Percentiles rank a stretch among this genome's conserved stretches.
These are phyloP conservation scores for Oryzias melastigma DNA, from an alignment of 2,113 vertebrate genomes.

Conservation along the genomic window DNA sequence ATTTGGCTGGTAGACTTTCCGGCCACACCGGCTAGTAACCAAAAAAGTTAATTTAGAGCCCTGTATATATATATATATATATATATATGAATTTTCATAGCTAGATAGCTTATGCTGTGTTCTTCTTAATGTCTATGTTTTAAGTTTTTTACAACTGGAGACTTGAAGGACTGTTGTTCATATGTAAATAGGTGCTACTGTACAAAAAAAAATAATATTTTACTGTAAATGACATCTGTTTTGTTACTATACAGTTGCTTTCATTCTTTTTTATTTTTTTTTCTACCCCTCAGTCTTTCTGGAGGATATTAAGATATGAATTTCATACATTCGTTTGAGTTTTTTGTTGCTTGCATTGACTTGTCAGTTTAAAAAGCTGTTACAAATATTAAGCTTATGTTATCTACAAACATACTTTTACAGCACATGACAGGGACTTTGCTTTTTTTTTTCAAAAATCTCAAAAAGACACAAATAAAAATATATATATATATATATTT, in stretches of 20 bases:
- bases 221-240: slow-evolving; percentile 81
- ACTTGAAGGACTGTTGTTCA: slow-evolving; percentile 96
- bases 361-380: slow-evolving; percentile 4
- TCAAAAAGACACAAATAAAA: neutral
- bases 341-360: slow-evolving; percentile 7
- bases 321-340: neutral
- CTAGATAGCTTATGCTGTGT: slow-evolving; percentile 86
- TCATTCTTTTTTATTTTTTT: slow-evolving; percentile 37
- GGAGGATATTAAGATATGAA: neutral
- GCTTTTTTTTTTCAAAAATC: too few species aligned
- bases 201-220: slow-evolving; percentile 83
- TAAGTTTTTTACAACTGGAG: slow-evolving; percentile 87
- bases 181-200: slow-evolving; percentile 91
- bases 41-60: too few species aligned
- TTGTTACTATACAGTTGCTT: slow-evolving; percentile 64
- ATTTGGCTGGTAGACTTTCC: too few species aligned
- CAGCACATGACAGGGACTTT: too few species aligned
- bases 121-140: slow-evolving; percentile 75
- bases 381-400: too few species aligned
- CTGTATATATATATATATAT: too few species aligned
- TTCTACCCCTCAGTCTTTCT: slow-evolving; percentile 39
- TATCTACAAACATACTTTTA: too few species aligned
- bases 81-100: slow-evolving; percentile 64
- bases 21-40: too few species aligned
- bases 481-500: neutral